Evolutionary conservation across 2,797 vertebrate species (phyloP).

Genomic region (Pangasius macronema): DNA sequence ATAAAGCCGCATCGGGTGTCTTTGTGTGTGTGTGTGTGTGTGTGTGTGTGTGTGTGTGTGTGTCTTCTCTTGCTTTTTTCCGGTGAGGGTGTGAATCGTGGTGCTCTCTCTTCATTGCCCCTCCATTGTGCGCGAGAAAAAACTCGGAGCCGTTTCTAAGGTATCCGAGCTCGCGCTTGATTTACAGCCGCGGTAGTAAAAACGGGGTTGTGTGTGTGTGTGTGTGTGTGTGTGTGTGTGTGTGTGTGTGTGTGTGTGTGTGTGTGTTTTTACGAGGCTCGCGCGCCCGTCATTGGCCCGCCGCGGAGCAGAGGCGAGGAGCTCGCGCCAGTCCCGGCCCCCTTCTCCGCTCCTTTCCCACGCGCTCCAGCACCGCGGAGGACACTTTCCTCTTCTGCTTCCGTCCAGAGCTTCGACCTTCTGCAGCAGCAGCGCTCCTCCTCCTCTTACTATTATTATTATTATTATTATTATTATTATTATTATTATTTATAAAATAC

Average conservation of each 20-base stretch:
- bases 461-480: neutral
- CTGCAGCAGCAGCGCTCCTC: neutral
- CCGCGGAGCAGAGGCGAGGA: conserved; percentile 43
- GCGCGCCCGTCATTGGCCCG: conserved; percentile 55
- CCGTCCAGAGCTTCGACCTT: neutral
- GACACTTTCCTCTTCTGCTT: conserved; percentile 19
- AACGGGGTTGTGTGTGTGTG: neutral
- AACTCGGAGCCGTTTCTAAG: conserved; percentile 52
- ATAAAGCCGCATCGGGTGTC: conserved; percentile 26
- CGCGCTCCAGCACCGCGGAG: conserved; percentile 32
- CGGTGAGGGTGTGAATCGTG: conserved; percentile 22
- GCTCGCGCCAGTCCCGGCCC: conserved; percentile 31
- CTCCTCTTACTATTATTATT: neutral
- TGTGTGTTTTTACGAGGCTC: conserved; percentile 54
- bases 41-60: neutral
- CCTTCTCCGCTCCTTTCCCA: conserved; percentile 49
- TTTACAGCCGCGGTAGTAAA: conserved; percentile 59
- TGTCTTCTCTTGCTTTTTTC: neutral
- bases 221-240: neutral
- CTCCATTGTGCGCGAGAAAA: conserved; percentile 37
- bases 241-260: too few relatives aligned
- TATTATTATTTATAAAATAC: neutral
- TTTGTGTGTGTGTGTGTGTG: conserved; percentile 15
- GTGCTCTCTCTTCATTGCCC: conserved; percentile 37
- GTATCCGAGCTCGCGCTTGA: conserved; percentile 48